Evolutionary conservation across 23 tunicate species (phyloP), one percentile per base, ranked within the genome.

Genomic region (Botrylloides violaceus): DNA sequence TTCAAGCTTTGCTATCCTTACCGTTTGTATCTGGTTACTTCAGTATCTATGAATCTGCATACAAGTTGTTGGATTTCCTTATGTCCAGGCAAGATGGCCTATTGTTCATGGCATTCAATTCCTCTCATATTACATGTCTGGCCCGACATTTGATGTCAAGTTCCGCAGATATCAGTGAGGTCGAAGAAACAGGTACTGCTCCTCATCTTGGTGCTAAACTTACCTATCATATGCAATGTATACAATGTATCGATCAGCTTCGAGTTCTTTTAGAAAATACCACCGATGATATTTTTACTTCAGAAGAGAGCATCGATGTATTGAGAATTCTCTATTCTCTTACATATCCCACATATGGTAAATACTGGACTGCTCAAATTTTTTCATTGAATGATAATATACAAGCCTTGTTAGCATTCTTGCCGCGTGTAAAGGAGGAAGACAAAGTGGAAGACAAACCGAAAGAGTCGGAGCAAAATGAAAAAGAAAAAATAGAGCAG

Each of bases 211-310:
- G 90, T 34, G 72, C 77, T 32, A 79, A 76, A 59, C 66, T 90
- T 19, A 78, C 85, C 6, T 15, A 74, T 35, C 82, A 83, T 70
- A n/a, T 90, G 18, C 97, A 83, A 56, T 55, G 72, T 21, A 73
- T 80, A 12, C 85, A 79, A 66, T 83, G 85, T 21, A 6, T 90
- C 56, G 97, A 90, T 65, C 86, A 72, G 71, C 75, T 90, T 28
- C 28, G 33, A 5, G 62, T 73, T n/a, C 66, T 87, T 5, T 34
- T 76, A 49, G 89, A 77, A 15, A 62, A 72, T 23, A 76, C 39
- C 21, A 47, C 49, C 33, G 79, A 57, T 37, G 81, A 65, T 23
- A 76, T 74, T 15, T 77, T 22, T 2, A 53, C 64, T 6, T 81
- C 74, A 24, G 84, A 81, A 57, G 87, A 88, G 29, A 31, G 72